Base-by-base conservation (phyloP, 2,113 vertebrate species). In the Phoenicopterus ruber region DNA sequence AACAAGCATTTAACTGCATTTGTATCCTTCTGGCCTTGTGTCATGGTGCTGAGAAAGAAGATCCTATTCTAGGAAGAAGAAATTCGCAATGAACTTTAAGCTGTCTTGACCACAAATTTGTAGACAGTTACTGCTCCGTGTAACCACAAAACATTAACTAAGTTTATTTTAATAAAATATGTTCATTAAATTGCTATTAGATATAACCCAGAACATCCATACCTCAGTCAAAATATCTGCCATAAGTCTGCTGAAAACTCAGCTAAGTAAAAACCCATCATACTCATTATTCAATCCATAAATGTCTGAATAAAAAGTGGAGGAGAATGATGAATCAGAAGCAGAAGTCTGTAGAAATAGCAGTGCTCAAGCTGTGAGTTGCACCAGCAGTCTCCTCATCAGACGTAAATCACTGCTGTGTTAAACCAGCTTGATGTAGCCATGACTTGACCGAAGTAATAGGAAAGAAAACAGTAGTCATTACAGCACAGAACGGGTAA, bases 81-180 rank as follows among this genome's bases (percentile, higher is more conserved):
- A 93, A 88, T 89, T 38, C 78, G 73, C 57, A 69, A 17, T 31
- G 21, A 90, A 82, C 26, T 86, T 59, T 49, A 50, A 82, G 83
- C 69, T 91, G 44, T 52, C 40, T 57, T 82, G 54, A 76, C 69
- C 17, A 3, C 78, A 80, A 21, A 94, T 85, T 24, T 72, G 34
- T 18, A 71, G 31, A 52, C 1, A 4, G 34, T 80, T 85, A 62
- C 62, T 87, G 61, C 31, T 94, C 66, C 61, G 24, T 7, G 10
- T 44, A 93, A 84, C 52, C 72, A 90, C 65, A 86, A 90, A 89
- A 46, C 6, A 87, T 59, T 55, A 90, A 82, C 38, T 42, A 42
- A 22, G 28, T 58, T 94, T 79, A 47, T 93, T 91, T 94, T 84
- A 74, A 86, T 89, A 50, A 91, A 95, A 72, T n/a, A n/a, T 59